Evolutionary conservation across 2,888 invertebrate species (phyloP), one percentile per base, ranked within the genome.

Genomic region (Apodemia zela): DNA sequence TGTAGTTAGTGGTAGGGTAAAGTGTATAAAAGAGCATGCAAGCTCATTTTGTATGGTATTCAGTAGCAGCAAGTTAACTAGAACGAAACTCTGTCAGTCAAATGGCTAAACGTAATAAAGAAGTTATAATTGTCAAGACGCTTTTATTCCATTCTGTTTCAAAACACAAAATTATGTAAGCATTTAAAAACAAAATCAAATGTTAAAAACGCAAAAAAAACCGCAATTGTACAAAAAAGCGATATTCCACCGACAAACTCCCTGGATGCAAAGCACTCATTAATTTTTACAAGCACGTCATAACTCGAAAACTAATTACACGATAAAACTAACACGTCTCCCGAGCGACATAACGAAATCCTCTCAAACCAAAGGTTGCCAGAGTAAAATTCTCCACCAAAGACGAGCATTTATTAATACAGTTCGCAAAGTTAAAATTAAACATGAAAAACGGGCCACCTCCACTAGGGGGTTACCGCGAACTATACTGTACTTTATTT

Each of bases 351-450:
- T 87, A 83, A 82, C 80, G 80, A 77, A 84, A 84, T 85, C 82
- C 54, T 54, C 76, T 75, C 71, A 78, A 81, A 82, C 80, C 77
- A 85, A 87, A 85, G 85, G 85, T 86, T 84, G 61, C 60, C 64
- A 61, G 63, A 58, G 60, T 66, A 68, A 69, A 68, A 67, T 61
- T 64, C 63, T 65, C 67, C 63, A 65, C 66, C 82, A 87, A 88
- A 89, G 89, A 89, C 85, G 81, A 75, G 78, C 81, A 82, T 84
- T 88, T 91, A 90, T 90, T 91, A 90, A 91, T 90, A 89, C 85
- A 83, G 81, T 86, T 84, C 63, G 87, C 86, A 81, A 90, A 90
- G 90, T 90, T 90, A 87, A 91, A 91, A 90, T 91, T 89, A 90
- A 91, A 91, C 91, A 89, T 89, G 91, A 91, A 91, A 91, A 90